Evolutionary conservation across 2,797 vertebrate genomes (phyloP), one percentile per base, ranked within the genome.

Genomic region (Gephyroberyx darwinii): DNA sequence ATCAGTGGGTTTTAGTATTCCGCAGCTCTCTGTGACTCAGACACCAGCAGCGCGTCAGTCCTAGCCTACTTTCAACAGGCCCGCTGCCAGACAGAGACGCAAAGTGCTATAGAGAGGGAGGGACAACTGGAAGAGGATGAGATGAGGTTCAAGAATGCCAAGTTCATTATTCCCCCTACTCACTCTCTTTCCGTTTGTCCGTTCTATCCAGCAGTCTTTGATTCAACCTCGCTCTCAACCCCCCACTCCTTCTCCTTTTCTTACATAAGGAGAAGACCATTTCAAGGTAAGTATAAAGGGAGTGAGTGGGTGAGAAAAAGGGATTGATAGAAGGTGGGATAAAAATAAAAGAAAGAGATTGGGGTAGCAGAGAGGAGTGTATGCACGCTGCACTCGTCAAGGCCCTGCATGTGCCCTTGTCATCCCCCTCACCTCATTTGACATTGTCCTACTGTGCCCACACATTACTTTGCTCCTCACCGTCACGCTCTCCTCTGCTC

Each of bases 1-100:
- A 85, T 92, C 94, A 92, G 93, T 92, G 92, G 93, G 92, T 77
- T 92, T 92, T 89, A 86, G 88, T 85, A 86, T 90, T 93, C 83
- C 83, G 76, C 83, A 84, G 88, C 75, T 88, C 88, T 86, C 78
- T 88, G 90, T 94, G 94, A 95, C 87, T 94, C 93, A 94, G 90
- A 83, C 86, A 86, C 83, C 84, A 85, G 91, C 87, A 91, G 86
- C 85, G 78, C 90, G 90, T 94, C 93, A 93, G 90, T 92, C 87
- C 85, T 92, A 93, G 90, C 92, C 90, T 93, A 93, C 92, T 93
- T 93, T 90, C 80, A 81, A 76, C 86, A 83, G 91, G 90, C 90
- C 86, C 33, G 20, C 85, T 87, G 91, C 92, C 92, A 94, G 90
- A 85, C 86, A 83, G 64, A 65, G 74, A 89, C 86, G 86, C 84